Evolutionary conservation across 2,888 invertebrate species (phyloP), one percentile per base, ranked within the genome.

Genomic region (Lasioglossum vierecki): DNA sequence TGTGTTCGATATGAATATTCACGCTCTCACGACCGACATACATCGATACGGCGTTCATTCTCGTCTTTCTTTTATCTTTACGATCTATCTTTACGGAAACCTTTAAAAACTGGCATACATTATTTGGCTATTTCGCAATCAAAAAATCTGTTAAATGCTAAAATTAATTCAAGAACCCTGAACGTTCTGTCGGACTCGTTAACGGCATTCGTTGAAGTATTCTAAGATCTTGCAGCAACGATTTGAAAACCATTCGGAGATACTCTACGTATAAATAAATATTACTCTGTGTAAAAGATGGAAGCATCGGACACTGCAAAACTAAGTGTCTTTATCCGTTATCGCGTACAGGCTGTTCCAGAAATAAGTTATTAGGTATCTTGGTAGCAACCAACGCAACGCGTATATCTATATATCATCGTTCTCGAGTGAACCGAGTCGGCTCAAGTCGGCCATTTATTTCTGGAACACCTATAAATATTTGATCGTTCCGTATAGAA

Each of bases 1-100:
- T 86, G 82, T 82, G 80, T 79, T 78, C 80, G 86, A 86, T 86
- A 86, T 86, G 86, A 79, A 83, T 68, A 71, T 74, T 80, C 53
- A 46, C 66, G 46, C 53, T 81, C n/a, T 22, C 74, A 44, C n/a
- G 57, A 76, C 49, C 73, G 49, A 13, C 68, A 46, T 72, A 46
- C 70, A 68, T 57, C 70, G n/a, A 39, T 35, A 11, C 68, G 11
- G n/a, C 70, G 41, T 22, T n/a, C 8, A 18, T 39, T 39, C 8
- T 35, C 35, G 8, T 22, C 4, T 4, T 11, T 53, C 22, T 68
- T 53, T 57, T 39, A 30, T 46, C 57, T n/a, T 77, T 72, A 72
- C 15, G 70, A 60, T 63, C 53, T n/a, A n/a, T 70, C 49, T n/a
- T n/a, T n/a, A 35, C 77, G n/a, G 13, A 39, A 22, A 76, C 44